Conservation (phyloP, 2,888 invertebrate genomes). For the Carpatolechia fugitivella region DNA sequence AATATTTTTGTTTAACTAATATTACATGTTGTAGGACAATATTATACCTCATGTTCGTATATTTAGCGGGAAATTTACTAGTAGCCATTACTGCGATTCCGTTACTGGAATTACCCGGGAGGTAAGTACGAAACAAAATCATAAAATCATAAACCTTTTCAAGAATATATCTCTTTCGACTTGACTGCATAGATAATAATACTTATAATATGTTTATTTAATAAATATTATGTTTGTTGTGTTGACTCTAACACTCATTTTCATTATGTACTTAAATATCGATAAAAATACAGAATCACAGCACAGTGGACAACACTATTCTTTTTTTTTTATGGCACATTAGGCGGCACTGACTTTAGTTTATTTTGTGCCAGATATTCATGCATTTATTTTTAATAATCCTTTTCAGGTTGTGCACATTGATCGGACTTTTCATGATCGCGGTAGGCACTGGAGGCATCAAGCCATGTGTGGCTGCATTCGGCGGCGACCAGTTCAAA, state of each 20-base stretch:
- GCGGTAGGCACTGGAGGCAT: conserved; percentile 90
- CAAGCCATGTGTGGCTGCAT: conserved; percentile 89
- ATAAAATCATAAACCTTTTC: neutral
- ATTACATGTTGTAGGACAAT: too few relatives aligned
- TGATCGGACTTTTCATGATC: conserved; percentile 84
- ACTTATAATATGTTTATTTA: too few relatives aligned
- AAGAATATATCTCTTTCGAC: neutral
- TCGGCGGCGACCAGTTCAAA: conserved; percentile 89
- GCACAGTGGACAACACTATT: too few relatives aligned
- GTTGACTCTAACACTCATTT: too few relatives aligned
- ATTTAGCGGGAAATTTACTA: conserved; percentile 83
- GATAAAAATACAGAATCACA: neutral
- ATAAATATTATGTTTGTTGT: too few relatives aligned
- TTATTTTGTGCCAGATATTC: neutral
- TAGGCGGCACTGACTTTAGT: too few relatives aligned
- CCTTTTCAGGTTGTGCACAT: conserved; percentile 76
- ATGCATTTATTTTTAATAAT: neutral
- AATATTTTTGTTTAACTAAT: too few relatives aligned
- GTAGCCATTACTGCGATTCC: conserved; percentile 81
- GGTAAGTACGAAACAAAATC: conserved; percentile 35
- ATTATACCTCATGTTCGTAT: conserved; percentile 85
- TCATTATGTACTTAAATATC: neutral
- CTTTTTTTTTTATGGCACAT: too few relatives aligned
- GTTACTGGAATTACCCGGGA: conserved; percentile 64
- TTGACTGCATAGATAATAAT: too few relatives aligned